Evolutionary conservation across 1,140 invertebrate species (phyloP), one percentile per base, ranked within the genome.

Genomic region (Drosophila tsacasi): DNA sequence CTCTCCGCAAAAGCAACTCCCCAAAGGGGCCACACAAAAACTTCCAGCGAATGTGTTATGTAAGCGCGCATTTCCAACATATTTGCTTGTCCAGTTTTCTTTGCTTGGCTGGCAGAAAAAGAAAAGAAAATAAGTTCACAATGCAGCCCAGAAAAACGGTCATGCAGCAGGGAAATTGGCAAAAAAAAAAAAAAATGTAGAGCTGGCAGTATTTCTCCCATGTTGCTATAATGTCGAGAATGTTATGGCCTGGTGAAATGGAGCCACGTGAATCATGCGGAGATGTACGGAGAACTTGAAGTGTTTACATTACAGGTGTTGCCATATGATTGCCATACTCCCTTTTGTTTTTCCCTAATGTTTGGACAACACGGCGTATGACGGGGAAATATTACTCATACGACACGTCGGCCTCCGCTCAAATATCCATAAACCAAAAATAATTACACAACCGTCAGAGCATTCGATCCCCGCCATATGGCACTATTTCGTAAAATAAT

Each of bases 1-100:
- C 44, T 68, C 37, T 40, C 44, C 59, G 44, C 61, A 63, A 30
- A 21, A 49, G 62, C 67, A 78, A 63, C 58, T 55, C 75, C 65
- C 54, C 63, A 62, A 81, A 49, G 62, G 64, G 64, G 57, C 61
- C 66, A 57, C 50, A 52, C 32, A 77, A 76, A 77, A 62, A 78
- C 76, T 79, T 55, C 52, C 44, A 72, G 25, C 65, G 25, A 46
- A 72, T 78, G 64, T 74, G 81, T 87, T 87, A 87, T 89, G 77
- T 87, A 87, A 87, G 81, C 74, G 80, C 69, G 66, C 63, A 87
- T 87, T 83, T 86, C 82, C 79, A 42, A 75, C 64, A 64, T 82
- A 68, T 76, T 83, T 73, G 63, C 57, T 62, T 39, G 47, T 10
- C 42, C 65, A 61, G 64, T 81, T 79, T 83, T 59, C 60, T 60